Conservation (phyloP, 2,113 vertebrate species). For the Pitta sordida region DNA sequence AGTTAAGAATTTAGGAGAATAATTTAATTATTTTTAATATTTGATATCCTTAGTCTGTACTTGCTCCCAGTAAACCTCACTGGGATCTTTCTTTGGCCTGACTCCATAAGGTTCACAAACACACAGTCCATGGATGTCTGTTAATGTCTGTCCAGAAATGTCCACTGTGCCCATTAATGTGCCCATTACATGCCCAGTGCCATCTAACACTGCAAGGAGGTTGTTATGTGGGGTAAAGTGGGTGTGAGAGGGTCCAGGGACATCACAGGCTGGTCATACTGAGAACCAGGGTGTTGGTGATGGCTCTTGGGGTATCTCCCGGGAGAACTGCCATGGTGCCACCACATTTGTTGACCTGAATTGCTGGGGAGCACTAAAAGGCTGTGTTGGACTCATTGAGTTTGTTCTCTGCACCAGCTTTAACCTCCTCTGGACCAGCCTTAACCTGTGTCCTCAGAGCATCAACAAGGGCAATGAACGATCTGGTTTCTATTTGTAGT, state of each 20-base stretch:
- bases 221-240: neutral
- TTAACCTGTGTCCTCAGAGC: neutral
- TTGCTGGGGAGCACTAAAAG: neutral
- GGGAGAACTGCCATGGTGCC: neutral
- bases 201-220: neutral
- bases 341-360: neutral
- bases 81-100: neutral
- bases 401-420: neutral
- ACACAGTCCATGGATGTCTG: accelerated
- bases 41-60: neutral
- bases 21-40: neutral
- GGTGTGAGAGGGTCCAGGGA: neutral
- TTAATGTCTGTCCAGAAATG: neutral
- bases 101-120: neutral
- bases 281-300: neutral
- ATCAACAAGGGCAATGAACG: neutral
- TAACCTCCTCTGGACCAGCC: neutral
- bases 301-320: neutral
- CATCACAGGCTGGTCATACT: neutral
- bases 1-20: neutral
- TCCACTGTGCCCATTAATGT: neutral
- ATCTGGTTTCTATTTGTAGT: neutral
- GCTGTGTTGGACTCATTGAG: neutral
- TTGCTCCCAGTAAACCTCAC: neutral
- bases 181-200: neutral